Evolutionary conservation across 2,888 invertebrate genomes (phyloP), one percentile per base, ranked within the genome.

Genomic region (Ceratothoa steindachneri): DNA sequence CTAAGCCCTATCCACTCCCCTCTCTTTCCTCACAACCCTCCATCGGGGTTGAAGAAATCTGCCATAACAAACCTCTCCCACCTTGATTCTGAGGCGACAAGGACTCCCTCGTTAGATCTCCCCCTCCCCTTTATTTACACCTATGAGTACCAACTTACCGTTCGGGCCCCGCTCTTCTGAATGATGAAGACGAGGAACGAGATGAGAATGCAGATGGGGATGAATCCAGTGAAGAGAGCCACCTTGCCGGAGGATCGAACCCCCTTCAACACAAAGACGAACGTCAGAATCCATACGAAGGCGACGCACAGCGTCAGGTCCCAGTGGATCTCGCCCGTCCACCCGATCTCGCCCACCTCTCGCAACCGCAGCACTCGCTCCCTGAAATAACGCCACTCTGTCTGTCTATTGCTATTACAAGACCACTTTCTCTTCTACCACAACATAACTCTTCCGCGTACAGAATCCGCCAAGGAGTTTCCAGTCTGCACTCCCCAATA

Each of bases 181-280:
- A 82, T 76, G 1, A 83, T 83, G 30, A 81, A 81, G 52, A 82
- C 76, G 41, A 83, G 75, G 19, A 83, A 80, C 19, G 81, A 80
- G 4, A 83, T 52, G 7, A 83, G 80, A 30, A 83, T 81, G 4
- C 82, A 72, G 65, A 82, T 82, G 7, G 83, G 83, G 73, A 83
- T 81, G 4, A 82, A 82, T n/a, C 83, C 82, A 0, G 83, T 82
- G 68, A 83, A 81, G 72, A 83, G 83, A 15, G 83, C 83, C 15
- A 82, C 82, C 81, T 66, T 71, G 5, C 71, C 71, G 82, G 72
- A 55, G 74, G 73, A 60, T 31, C 19, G 52, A 72, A 73, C 55
- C 9, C 83, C 83, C 69, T 82, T 83, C 69, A 82, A 80, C 19
- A 83, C 80, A 53, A 82, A 82, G 0, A 83, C 73, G 75, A 82